These are phyloP conservation scores for Phylloscopus whistleri DNA, from an alignment of 2,113 vertebrate genomes.

Conservation along the genomic window DNA sequence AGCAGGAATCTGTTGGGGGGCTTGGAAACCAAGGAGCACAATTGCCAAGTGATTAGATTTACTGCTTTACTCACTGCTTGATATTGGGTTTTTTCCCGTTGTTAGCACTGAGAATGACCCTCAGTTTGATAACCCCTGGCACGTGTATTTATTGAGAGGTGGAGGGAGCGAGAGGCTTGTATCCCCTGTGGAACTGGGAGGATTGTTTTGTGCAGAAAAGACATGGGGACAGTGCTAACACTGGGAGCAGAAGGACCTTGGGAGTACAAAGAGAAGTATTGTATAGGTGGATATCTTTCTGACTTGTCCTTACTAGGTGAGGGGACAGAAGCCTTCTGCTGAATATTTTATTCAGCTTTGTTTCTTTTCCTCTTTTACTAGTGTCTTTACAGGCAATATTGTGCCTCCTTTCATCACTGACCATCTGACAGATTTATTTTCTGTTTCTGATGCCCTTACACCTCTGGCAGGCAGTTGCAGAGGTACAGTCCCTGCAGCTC, in stretches of 20 bases:
- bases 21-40: not conserved
- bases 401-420: not conserved
- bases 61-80: not conserved
- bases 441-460: not conserved
- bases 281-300: not conserved
- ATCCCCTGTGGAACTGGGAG: not conserved
- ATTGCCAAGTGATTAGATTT: not conserved
- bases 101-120: not conserved
- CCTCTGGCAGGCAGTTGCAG: not conserved
- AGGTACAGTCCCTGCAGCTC: not conserved
- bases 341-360: not conserved
- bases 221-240: not conserved
- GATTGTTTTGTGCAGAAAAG: not conserved
- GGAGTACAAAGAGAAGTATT: not conserved
- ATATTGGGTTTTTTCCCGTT: not conserved
- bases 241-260: not conserved
- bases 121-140: not conserved
- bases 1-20: conserved; percentile 4
- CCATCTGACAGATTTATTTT: not conserved
- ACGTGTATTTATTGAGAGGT: not conserved
- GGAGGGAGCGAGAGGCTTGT: not conserved
- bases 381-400: not conserved
- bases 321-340: not conserved
- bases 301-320: not conserved
- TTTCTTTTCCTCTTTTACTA: not conserved